phyloP scores from a whole-genome alignment of 2,113 vertebrate genomes.

The Murina feae region DNA sequence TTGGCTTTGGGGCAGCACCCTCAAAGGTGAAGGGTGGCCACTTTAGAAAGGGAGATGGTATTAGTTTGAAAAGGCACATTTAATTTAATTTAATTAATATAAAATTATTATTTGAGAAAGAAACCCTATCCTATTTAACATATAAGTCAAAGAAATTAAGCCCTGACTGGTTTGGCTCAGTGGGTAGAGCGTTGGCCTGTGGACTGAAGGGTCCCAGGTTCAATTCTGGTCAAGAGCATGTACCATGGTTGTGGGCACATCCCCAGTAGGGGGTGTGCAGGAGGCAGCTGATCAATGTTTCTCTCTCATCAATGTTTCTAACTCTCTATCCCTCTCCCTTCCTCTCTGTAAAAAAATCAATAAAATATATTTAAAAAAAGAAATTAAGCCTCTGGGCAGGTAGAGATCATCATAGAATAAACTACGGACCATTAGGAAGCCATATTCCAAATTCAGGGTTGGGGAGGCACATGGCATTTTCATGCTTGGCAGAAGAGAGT shows the following conservation, averaged over 20 bases:
- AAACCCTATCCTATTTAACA: not conserved
- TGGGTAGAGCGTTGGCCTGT: no score
- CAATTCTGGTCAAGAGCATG: no score
- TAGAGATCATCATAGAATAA: not conserved
- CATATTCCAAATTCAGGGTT: not conserved
- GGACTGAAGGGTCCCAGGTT: no score
- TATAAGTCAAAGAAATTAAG: not conserved
- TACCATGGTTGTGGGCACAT: no score
- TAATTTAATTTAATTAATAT: not conserved
- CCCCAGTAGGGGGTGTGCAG: no score
- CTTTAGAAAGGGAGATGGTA: not conserved
- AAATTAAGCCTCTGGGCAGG: not conserved
- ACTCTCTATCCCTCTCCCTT: no score
- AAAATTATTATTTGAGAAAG: not conserved
- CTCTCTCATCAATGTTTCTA: no score
- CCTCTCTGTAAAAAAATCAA: no score
- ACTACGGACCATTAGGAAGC: not conserved
- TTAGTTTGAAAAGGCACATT: conserved; percentile 9
- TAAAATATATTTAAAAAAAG: no score
- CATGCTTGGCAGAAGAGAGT: not conserved
- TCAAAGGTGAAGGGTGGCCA: not conserved
- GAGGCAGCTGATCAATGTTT: no score
- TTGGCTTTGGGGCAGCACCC: not conserved
- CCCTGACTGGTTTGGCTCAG: no score
- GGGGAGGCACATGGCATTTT: not conserved